Percentiles rank a stretch among this genome's conserved stretches.
Conservation (phyloP, 2,888 invertebrate genomes). For the Pseudanteris insignis region DNA sequence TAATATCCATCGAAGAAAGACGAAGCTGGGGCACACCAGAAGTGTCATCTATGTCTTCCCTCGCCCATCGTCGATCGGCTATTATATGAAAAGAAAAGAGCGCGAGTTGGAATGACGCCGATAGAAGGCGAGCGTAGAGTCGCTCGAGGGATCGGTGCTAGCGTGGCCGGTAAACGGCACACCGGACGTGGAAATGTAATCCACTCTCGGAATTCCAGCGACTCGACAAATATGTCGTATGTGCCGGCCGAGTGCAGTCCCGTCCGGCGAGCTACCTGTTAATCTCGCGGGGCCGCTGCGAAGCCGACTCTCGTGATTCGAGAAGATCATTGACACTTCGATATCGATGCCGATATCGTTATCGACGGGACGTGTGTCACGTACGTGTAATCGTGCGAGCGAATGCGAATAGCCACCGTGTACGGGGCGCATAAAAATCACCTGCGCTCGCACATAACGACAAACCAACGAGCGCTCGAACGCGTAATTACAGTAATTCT, state of each 20-base stretch:
- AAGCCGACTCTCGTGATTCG: constrained; percentile 4
- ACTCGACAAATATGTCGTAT: constrained; percentile 40
- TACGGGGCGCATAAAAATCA: no score
- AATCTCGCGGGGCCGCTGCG: constrained; percentile 21
- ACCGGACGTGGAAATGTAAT: constrained; percentile 38
- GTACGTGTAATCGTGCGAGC: no score
- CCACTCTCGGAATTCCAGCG: constrained; percentile 40
- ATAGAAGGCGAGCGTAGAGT: constrained; percentile 22
- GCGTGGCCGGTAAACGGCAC: constrained; percentile 32
- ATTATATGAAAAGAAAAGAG: no score
- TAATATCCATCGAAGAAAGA: no score
- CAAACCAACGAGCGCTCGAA: no score
- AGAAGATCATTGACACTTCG: constrained; percentile 13
- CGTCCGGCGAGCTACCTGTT: constrained; percentile 39
- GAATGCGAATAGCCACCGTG: no score
- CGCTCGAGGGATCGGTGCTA: constrained; percentile 20
- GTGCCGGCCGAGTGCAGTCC: constrained; percentile 25
- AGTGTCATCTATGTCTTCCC: no score
- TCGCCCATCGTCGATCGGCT: no score
- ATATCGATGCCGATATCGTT: constrained; percentile 33
- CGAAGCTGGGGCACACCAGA: no score
- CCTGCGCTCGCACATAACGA: no score
- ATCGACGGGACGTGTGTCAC: constrained; percentile 3
- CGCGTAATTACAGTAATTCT: no score
- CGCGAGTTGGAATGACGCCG: constrained; percentile 19